phyloP scores from a whole-genome alignment of 2,797 vertebrate genomes.

The Silurus lanzhouensis region DNA sequence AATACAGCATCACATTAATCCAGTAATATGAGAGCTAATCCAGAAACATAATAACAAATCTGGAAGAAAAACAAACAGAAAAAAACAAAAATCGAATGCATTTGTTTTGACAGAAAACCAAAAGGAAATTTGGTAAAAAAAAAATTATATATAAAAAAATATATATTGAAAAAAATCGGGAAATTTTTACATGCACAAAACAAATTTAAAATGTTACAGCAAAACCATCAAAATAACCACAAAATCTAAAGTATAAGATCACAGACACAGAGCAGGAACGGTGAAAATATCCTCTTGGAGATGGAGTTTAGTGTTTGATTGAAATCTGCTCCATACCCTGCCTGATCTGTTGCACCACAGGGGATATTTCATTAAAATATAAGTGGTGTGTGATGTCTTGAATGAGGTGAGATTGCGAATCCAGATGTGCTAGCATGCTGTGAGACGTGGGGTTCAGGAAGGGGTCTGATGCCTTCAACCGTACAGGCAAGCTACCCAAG shows the following conservation, averaged over 20 bases:
- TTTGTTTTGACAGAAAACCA: too few species aligned
- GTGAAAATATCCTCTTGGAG: background rate
- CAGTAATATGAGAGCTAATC: background rate
- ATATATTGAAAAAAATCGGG: background rate
- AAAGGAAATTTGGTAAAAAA: background rate
- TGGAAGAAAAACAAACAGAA: too few species aligned
- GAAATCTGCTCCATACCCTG: constrained; percentile 6
- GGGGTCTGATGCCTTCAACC: constrained; percentile 25
- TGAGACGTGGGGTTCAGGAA: constrained; percentile 29
- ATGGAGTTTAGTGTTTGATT: constrained; percentile 34
- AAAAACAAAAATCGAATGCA: background rate
- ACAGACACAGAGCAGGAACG: background rate
- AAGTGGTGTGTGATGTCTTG: background rate
- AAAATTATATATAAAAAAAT: background rate
- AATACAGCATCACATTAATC: background rate
- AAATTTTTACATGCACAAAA: background rate
- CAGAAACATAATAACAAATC: background rate
- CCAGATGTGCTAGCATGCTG: constrained; percentile 45
- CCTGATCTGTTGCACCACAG: background rate
- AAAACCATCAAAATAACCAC: background rate
- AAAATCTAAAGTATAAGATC: background rate
- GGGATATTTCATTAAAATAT: background rate
- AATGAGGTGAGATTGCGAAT: constrained; percentile 4
- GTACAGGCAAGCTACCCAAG: background rate
- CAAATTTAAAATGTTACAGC: background rate